Evolutionary conservation across 2,797 vertebrate genomes (phyloP), one percentile per base, ranked within the genome.

Genomic region (Platyrinchus mystaceus): DNA sequence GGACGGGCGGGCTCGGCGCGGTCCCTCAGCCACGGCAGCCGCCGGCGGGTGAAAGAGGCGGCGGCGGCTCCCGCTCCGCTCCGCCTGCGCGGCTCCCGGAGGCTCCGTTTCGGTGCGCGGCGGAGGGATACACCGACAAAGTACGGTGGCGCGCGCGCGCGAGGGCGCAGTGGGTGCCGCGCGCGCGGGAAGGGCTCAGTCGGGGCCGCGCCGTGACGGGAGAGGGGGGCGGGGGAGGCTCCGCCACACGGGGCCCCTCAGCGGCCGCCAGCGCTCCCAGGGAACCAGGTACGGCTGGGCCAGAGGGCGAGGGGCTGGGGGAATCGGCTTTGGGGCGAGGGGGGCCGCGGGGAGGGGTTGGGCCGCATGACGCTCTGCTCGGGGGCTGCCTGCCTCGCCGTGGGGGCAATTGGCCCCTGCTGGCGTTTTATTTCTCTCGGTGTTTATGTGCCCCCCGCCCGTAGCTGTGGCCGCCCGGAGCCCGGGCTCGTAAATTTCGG

Each of bases 341-440:
- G 41, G 47, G 7, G 4, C 13, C 1, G 59, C 19, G 28, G 23
- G 34, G 58, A 21, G 53, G 14, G 6, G 14, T 1, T 13, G 44
- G 30, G 15, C 39, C 12, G 13, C 3, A 36, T 62, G 66, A 7
- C 18, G 18, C 1, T 24, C 3, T 10, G 17, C 30, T 8, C 9
- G 3, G 46, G 10, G 14, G 14, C 12, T 10, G 5, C 10, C 8
- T 20, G 0, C 10, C 7, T 4, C 8, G 0, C 1, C 15, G 0
- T 8, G 24, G 26, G 16, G 34, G 21, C 10, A 50, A 3, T 8
- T 5, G 21, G 15, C 11, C 32, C 7, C 3, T 17, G 14, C 4
- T 9, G 28, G 28, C 19, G 14, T 21, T 23, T 43, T 32, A 10
- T 17, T 32, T 8, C 14, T 8, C 62, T 23, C 41, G 7, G 41